Conservation (phyloP, 1,140 invertebrate species). For the Laupala kohalensis region DNA sequence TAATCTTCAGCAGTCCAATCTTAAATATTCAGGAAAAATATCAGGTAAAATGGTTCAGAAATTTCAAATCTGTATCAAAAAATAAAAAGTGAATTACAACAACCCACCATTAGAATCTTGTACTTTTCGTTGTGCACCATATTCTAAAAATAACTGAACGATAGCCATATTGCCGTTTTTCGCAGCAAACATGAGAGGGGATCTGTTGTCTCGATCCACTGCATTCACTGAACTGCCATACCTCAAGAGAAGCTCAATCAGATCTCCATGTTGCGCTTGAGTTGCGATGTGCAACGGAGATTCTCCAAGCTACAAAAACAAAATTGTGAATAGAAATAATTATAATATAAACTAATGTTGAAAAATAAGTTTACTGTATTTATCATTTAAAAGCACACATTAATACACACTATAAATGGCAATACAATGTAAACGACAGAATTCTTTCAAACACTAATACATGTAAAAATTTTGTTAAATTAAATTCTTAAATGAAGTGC, state of each 20-base stretch:
- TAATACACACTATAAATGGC: not conserved
- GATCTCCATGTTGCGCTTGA: conserved; percentile 11
- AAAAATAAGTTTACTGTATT: no score
- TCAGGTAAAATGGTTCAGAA: not conserved
- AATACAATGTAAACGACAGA: no score
- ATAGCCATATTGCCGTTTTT: conserved; percentile 20
- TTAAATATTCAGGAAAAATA: conserved; percentile 11
- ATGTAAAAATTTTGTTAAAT: not conserved
- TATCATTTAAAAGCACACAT: not conserved
- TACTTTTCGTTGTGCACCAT: conserved; percentile 21
- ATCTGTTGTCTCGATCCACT: conserved; percentile 12
- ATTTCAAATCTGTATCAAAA: not conserved
- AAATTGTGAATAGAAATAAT: not conserved
- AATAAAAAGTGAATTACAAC: no score
- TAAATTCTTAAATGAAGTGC: no score
- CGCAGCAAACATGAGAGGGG: conserved; percentile 17
- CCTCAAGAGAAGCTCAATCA: conserved; percentile 15
- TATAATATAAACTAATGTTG: no score
- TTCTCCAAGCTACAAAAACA: conserved; percentile 10
- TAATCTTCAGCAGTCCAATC: conserved; percentile 26
- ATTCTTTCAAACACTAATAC: no score
- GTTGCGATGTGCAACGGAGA: conserved; percentile 15
- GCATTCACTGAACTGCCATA: conserved; percentile 15
- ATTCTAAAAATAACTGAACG: conserved; percentile 21
- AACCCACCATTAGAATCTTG: conserved; percentile 23